Conservation (phyloP, 1,140 invertebrate genomes). For the Aphelenchoides besseyi region DNA sequence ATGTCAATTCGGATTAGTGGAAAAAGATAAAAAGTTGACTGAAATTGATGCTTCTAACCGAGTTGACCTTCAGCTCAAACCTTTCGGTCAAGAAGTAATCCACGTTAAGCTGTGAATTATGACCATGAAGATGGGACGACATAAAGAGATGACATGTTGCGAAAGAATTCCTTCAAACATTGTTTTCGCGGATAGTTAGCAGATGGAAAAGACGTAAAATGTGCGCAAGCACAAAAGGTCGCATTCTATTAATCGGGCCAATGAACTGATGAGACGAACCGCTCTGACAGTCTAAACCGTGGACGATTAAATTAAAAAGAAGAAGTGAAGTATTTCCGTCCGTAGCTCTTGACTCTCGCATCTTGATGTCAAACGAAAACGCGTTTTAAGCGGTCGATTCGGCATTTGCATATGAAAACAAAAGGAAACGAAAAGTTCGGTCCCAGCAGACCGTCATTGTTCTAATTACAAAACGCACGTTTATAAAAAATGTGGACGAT, state of each 20-base stretch:
- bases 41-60: conserved; percentile 1
- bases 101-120: no score
- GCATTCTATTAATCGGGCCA: not conserved
- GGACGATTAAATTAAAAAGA: conserved; percentile 1
- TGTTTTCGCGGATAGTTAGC: not conserved
- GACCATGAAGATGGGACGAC: no score
- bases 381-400: not conserved
- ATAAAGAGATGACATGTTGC: not conserved
- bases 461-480: not conserved
- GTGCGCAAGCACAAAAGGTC: not conserved
- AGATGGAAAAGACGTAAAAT: not conserved
- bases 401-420: not conserved
- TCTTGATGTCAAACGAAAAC: conserved; percentile 5
- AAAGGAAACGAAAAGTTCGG: not conserved
- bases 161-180: not conserved
- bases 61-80: no score
- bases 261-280: not conserved
- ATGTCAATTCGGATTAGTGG: no score
- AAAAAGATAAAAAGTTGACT: not conserved
- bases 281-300: not conserved
- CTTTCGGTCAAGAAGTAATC: no score
- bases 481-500: not conserved
- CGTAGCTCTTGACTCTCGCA: not conserved
- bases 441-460: not conserved
- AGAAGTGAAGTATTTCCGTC: no score